Evolutionary conservation across 2,113 vertebrate species (phyloP), one percentile per base, ranked within the genome.

Genomic region (Petrocephalus zakoni): DNA sequence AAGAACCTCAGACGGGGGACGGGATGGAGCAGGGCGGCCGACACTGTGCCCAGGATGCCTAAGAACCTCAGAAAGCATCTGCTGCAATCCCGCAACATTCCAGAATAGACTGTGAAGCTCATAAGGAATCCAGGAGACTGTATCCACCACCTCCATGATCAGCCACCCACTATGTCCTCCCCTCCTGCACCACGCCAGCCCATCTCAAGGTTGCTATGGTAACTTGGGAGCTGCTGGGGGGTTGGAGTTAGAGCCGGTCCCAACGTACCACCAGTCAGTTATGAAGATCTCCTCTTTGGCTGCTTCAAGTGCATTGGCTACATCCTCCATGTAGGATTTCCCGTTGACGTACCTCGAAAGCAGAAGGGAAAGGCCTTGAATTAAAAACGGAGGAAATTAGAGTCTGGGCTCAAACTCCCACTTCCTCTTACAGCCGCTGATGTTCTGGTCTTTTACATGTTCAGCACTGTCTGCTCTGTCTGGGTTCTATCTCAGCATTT

Each of bases 261-360:
- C 81, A 93, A 97, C 98, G 29, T 92, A 99, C 98, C 98, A 99
- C 98, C 98, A 99, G 90, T 99, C 98, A 0, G 98, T 99, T 95
- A 99, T 99, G 94, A 99, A 99, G 92, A 99, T 99, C 89, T 99
- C 98, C 87, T 99, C 98, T 86, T 94, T 96, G 4, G 98, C 98
- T 5, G 95, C 96, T 92, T 99, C 98, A 90, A 99, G 96, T 46
- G 98, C 98, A 78, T 97, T 92, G 0, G 98, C 98, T 0, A 99
- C 95, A 1, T 99, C 98, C 93, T 98, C 96, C 90, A 99, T 99
- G 93, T 98, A 99, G 1, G 94, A 95, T 92, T 96, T 98, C 0
- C 97, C 97, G 29, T 99, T 99, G 6, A 99, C 97, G 68, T 99
- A 99, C 98, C 98, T 99, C 94, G 21, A 93, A 96, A 91, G 15